Conservation (phyloP, 2,888 invertebrate species). For the Linnaemya vulpina region DNA sequence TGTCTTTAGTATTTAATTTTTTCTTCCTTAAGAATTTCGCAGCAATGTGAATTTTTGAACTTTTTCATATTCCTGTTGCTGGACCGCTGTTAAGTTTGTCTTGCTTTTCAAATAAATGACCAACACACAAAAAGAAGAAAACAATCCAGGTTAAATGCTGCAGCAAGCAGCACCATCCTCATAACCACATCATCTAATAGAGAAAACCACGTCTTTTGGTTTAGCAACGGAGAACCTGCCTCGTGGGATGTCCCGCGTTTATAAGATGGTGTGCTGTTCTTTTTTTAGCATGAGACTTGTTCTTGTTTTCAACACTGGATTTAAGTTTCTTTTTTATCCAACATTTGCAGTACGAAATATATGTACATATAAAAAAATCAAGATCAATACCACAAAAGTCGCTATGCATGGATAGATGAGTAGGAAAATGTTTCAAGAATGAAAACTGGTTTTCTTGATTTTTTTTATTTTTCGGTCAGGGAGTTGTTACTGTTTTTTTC, state of each 20-base stretch:
- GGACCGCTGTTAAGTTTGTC: slow-evolving; percentile 3
- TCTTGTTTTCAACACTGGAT: slow-evolving; percentile 49
- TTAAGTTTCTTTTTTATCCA: slow-evolving; percentile 4
- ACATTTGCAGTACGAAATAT: neutral
- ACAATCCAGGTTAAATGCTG: slow-evolving; percentile 29
- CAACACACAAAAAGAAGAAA: slow-evolving; percentile 18
- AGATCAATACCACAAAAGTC: slow-evolving; percentile 39
- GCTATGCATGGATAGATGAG: slow-evolving; percentile 6
- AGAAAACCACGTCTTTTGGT: slow-evolving; percentile 13
- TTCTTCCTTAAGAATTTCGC: slow-evolving; percentile 15
- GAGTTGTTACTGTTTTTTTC: slow-evolving; percentile 44
- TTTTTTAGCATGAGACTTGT: slow-evolving; percentile 33
- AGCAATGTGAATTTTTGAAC: slow-evolving; percentile 42
- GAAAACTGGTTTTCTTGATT: slow-evolving; percentile 56
- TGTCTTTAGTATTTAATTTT: neutral
- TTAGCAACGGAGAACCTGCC: slow-evolving; percentile 49
- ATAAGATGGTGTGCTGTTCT: neutral
- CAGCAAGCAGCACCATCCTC: slow-evolving; percentile 17
- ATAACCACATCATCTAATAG: slow-evolving; percentile 23
- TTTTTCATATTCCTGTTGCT: slow-evolving; percentile 27
- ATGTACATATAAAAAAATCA: slow-evolving; percentile 44
- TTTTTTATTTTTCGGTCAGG: slow-evolving; percentile 54
- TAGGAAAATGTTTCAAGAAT: slow-evolving; percentile 56
- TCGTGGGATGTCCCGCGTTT: slow-evolving; percentile 33
- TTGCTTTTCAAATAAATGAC: slow-evolving; percentile 35